A percentile compares a stretch with the other conserved stretches of the same genome.
Evolutionary conservation across 1,140 invertebrate species (phyloP).

Genomic region (Drosophila paulistorum): DNA sequence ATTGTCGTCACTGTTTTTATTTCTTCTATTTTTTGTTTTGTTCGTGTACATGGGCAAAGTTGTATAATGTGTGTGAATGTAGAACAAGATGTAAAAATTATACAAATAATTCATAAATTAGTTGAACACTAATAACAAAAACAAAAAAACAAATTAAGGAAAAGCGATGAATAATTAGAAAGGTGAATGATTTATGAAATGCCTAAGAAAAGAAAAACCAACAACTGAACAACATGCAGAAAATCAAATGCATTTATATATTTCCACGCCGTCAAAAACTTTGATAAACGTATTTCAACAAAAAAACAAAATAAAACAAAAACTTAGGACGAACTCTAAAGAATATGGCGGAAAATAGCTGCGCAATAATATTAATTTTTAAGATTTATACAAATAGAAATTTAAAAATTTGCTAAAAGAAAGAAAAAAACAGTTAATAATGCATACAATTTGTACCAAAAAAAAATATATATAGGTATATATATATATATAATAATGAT

Average conservation of each 20-base stretch:
- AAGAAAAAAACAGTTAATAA: conserved; percentile 46
- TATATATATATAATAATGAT: neutral
- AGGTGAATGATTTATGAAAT: conserved; percentile 44
- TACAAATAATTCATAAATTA: conserved; percentile 42
- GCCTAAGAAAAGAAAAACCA: conserved; percentile 42
- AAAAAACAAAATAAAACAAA: conserved; percentile 45
- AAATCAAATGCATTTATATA: conserved; percentile 78
- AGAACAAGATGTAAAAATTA: conserved; percentile 33
- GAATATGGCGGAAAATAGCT: conserved; percentile 43
- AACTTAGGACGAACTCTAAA: conserved; percentile 36
- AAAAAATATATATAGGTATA: conserved; percentile 17
- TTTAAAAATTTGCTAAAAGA: conserved; percentile 44
- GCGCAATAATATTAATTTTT: conserved; percentile 75
- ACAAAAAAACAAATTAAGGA: neutral
- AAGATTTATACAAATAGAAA: conserved; percentile 73
- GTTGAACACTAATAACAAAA: conserved; percentile 8
- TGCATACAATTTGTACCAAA: conserved; percentile 73
- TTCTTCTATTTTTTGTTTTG: neutral
- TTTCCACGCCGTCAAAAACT: conserved; percentile 63
- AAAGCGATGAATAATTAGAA: conserved; percentile 17
- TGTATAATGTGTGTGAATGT: conserved; percentile 19
- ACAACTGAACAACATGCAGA: conserved; percentile 52
- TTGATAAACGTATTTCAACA: conserved; percentile 64
- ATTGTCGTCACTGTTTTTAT: neutral
- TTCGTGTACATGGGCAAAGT: conserved; percentile 55